A percentile compares a stretch with the other conserved stretches of the same genome.
phyloP scores from a whole-genome alignment of 2,888 invertebrate species.

The Ditylenchus weischeri region DNA sequence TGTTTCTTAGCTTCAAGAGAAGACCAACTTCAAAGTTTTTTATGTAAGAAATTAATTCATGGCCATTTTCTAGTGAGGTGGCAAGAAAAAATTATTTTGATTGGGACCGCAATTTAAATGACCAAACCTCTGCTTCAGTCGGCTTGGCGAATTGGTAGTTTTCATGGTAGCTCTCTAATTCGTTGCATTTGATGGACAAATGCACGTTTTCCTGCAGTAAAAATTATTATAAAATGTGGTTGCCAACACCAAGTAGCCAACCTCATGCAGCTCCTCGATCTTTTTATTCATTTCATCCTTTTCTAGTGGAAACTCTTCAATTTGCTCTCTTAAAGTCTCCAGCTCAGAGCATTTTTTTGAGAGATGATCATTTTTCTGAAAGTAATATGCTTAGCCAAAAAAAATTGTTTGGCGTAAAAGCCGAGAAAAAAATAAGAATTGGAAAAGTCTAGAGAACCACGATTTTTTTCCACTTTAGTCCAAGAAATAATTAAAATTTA shows the following conservation, averaged over 20 bases:
- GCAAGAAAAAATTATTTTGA: no score
- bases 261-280: not conserved
- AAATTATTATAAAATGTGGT: not conserved
- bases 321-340: not conserved
- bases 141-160: conserved; percentile 58
- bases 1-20: no score
- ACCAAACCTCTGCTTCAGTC: conserved; percentile 60
- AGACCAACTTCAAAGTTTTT: no score
- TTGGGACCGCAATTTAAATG: no score
- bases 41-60: no score
- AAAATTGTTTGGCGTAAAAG: no score
- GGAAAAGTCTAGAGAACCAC: no score
- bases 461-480: no score
- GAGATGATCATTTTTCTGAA: conserved; percentile 2
- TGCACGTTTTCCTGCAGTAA: conserved; percentile 26
- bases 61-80: no score
- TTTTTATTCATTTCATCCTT: conserved; percentile 4
- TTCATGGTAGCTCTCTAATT: conserved; percentile 40
- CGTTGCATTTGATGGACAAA: conserved; percentile 29
- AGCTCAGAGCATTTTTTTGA: conserved; percentile 1
- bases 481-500: no score
- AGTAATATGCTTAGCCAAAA: not conserved
- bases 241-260: not conserved
- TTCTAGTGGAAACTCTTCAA: conserved; percentile 5
- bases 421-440: no score